These are phyloP conservation scores for Athetis lepigone DNA, from an alignment of 2,888 invertebrate species.

Conservation along the genomic window DNA sequence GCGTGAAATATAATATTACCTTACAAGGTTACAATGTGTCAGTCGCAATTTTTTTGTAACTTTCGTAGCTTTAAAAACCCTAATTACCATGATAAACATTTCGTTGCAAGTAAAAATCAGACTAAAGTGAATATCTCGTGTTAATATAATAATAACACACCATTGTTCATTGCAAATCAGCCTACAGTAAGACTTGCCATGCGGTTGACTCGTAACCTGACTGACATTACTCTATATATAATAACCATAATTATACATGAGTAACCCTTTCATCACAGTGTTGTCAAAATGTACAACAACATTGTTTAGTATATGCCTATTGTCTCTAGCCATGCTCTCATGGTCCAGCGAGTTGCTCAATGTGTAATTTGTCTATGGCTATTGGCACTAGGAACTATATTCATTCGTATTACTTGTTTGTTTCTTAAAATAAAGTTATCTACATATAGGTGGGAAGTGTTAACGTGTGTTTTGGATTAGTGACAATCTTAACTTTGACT, in stretches of 20 bases:
- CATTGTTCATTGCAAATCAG: no score
- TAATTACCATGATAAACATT: no score
- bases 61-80: no score
- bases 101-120: no score
- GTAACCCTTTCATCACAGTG: slow-evolving; percentile 37
- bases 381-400: slow-evolving; percentile 10
- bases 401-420: slow-evolving; percentile 18
- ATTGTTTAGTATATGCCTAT: slow-evolving; percentile 46
- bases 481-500: no score
- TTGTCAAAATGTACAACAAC: slow-evolving; percentile 44
- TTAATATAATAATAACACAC: no score
- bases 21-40: no score
- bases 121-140: no score
- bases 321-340: slow-evolving; percentile 52
- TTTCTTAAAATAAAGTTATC: slow-evolving; percentile 29
- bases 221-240: slow-evolving; percentile 5
- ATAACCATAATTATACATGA: background rate
- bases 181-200: background rate
- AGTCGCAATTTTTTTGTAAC: no score
- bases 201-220: background rate
- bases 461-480: no score
- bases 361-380: slow-evolving; percentile 44
- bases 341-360: slow-evolving; percentile 52
- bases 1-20: no score
- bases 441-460: no score